Evolutionary conservation across 2,797 vertebrate genomes (phyloP), one percentile per base, ranked within the genome.

Genomic region (Lophius americanus): DNA sequence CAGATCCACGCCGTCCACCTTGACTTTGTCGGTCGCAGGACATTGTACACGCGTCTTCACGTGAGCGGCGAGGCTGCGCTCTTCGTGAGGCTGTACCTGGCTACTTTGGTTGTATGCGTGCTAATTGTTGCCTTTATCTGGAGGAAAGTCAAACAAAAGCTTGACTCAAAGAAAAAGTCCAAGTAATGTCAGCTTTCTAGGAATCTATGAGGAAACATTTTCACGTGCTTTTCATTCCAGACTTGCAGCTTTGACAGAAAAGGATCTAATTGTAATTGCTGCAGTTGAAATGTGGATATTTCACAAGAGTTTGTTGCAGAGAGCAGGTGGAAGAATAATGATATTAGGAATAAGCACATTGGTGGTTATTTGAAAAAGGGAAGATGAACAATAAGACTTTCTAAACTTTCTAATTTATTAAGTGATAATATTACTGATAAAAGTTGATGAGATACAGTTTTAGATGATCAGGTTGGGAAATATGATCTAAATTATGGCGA

Each of bases 1-100:
- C 97, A 98, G 92, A 93, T 98, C 35, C 93, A 96, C n/a, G 96
- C 96, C 0, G 92, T 95, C 54, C 75, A 94, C 9, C 73, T 96
- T 9, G 97, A 98, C 85, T 98, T 94, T 0, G 47, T 92, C 62
- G 79, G 80, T 43, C 91, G 96, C 32, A 77, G 92, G 57, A 11
- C 83, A 44, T 76, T 96, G 65, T 98, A 97, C 39, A 70, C 88
- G 0, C 33, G 75, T 0, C 91, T 97, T 8, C 96, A 97, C 0
- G 10, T 49, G 0, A 76, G 77, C 1, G 72, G 84, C 4, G 94
- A 93, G 33, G 92, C 91, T 0, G 83, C 87, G 1, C 14, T 93
- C 23, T 95, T 93, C 37, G 90, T 85, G 0, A 84, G 70, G 3
- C 79, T 97, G 41, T 97, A 95, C 39, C 77, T 87, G 35, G 7